Evolutionary conservation across 2,797 vertebrate genomes (phyloP).

Genomic region (Anguilla obscura): DNA sequence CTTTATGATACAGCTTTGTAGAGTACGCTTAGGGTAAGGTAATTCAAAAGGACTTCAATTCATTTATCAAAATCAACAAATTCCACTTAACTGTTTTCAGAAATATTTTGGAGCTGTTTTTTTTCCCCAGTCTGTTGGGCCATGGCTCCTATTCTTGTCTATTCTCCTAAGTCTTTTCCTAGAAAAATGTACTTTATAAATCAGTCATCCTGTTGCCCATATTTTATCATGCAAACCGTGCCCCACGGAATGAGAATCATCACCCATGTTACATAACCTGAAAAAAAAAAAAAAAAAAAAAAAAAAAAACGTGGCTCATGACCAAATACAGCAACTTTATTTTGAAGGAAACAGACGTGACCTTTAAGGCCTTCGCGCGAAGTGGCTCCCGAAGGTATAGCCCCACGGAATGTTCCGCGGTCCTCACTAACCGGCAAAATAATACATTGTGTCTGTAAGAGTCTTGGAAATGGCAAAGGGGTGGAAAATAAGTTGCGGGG

Average conservation of each 20-base stretch:
- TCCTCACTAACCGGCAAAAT: slow-evolving; percentile 5
- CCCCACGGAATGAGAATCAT: neutral
- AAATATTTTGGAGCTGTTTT: neutral
- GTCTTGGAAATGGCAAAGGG: neutral
- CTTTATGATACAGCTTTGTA: neutral
- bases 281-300: neutral
- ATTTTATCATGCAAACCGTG: neutral
- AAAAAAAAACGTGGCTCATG: too few species aligned
- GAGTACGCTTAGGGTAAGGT: neutral
- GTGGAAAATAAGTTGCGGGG: neutral
- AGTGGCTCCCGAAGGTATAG: neutral
- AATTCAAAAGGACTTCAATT: neutral
- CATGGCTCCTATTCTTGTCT: neutral
- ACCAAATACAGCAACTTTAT: neutral
- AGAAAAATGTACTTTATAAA: neutral
- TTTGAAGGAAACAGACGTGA: neutral
- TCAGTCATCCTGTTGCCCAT: neutral
- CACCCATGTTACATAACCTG: neutral
- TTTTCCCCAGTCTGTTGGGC: neutral
- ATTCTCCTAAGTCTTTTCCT: neutral
- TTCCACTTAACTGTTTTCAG: neutral
- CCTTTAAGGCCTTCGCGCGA: neutral
- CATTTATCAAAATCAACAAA: neutral
- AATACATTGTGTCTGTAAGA: neutral
- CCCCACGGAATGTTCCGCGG: neutral